These are phyloP conservation scores for Torymus auratus DNA, from an alignment of 2,888 invertebrate genomes.

Conservation along the genomic window DNA sequence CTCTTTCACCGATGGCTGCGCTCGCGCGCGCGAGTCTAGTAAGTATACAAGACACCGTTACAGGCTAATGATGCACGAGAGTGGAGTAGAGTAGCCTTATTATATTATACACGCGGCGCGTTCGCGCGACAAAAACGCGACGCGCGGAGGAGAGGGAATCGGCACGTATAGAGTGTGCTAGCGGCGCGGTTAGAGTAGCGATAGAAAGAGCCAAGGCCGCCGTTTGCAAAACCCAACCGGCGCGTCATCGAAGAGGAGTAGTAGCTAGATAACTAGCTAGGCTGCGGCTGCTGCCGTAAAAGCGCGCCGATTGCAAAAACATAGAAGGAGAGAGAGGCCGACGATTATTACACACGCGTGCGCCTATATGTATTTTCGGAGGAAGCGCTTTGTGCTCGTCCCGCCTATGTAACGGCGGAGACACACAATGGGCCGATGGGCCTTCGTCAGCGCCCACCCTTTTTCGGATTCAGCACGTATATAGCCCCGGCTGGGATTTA, in stretches of 20 bases:
- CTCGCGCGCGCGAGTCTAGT: no score
- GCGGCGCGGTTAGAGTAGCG: no score
- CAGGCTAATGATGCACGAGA: no score
- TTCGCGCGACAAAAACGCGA: not conserved
- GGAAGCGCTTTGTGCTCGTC: constrained; percentile 5
- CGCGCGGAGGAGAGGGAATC: no score
- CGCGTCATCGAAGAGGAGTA: no score
- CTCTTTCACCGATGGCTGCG: constrained; percentile 20
- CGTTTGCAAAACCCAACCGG: no score
- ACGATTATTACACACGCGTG: no score
- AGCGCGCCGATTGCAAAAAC: not conserved
- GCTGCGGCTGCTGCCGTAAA: no score
- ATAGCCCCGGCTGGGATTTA: constrained; percentile 2
- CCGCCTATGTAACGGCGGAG: not conserved
- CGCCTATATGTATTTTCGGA: not conserved
- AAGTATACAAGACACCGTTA: not conserved
- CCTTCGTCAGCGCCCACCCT: not conserved
- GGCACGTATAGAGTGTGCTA: no score
- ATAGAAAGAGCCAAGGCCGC: no score
- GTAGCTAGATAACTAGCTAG: no score
- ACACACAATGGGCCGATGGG: constrained; percentile 13
- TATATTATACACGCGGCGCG: not conserved
- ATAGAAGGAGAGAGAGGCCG: not conserved
- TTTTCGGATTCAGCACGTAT: not conserved
- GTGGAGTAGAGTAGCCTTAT: not conserved